phyloP scores from a whole-genome alignment of 2,113 vertebrate genomes.

The Pseudolaguvia tuberculata region DNA sequence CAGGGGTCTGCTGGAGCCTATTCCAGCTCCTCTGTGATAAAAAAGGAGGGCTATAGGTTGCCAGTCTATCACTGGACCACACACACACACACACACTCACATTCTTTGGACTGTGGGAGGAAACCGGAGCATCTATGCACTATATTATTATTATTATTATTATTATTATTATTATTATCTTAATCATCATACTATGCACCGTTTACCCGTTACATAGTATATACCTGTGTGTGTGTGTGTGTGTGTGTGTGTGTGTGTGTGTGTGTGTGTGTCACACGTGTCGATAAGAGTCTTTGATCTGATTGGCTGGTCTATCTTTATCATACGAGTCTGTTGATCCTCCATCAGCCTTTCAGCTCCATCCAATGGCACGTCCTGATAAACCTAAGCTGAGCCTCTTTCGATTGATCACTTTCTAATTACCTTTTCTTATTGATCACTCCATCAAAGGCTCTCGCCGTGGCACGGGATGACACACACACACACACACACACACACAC shows the following conservation, averaged over 20 bases:
- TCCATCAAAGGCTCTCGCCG: constrained; percentile 26
- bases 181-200: too few relatives aligned
- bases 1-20: too few relatives aligned
- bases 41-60: too few relatives aligned
- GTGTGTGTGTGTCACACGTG: too few relatives aligned
- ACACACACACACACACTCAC: too few relatives aligned
- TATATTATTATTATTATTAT: too few relatives aligned
- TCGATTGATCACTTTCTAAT: constrained; percentile 50
- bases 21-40: too few relatives aligned
- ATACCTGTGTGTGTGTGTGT: constrained; percentile 28
- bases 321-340: background rate
- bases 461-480: background rate
- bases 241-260: constrained; percentile 8
- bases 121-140: too few relatives aligned
- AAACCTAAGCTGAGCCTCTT: constrained; percentile 39
- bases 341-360: constrained; percentile 34
- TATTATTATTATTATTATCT: too few relatives aligned
- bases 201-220: constrained; percentile 27
- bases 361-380: constrained; percentile 39
- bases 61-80: too few relatives aligned
- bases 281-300: too few relatives aligned
- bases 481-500: constrained; percentile 30
- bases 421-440: constrained; percentile 51
- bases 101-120: too few relatives aligned
- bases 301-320: background rate